Evolutionary conservation across 2,797 vertebrate genomes (phyloP), one percentile per base, ranked within the genome.

Genomic region (Vespertilio murinus): DNA sequence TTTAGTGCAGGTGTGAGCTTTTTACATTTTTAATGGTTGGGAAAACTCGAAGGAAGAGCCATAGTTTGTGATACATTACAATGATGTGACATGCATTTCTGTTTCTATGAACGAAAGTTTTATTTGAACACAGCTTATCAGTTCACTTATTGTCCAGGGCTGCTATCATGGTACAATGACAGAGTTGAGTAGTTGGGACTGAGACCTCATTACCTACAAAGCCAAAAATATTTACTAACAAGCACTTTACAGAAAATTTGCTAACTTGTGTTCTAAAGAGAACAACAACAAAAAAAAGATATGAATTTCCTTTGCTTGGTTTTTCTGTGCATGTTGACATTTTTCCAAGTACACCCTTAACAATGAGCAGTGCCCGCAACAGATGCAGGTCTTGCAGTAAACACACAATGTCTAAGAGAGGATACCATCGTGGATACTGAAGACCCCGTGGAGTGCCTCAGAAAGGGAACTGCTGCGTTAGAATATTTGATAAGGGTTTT

Each of bases 61-160:
- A 20, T 74, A 85, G 73, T 91, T 91, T 85, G 73, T 80, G 52
- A 69, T 54, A 71, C 2, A 67, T 71, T 52, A 77, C 65, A 88
- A 59, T 47, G 28, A 42, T 38, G 67, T 45, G 6, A 90, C 88
- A 95, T 93, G 74, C 35, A 93, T 92, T 49, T 45, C 38, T 81
- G 38, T 75, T 49, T 74, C 49, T 18, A 56, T 6, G 35, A 78
- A 91, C 83, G 35, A 47, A 89, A n/a, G 38, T 82, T 79, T 89
- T 28, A 89, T 81, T 94, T 67, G 82, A 74, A 61, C 18, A 11
- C 3, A 45, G n/a, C 7, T 73, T 61, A 59, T 69, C 54, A 61
- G 28, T 69, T 95, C 71, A 40, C 20, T n/a, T 52, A 82, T 23
- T 64, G 20, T 64, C 61, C 80, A 2, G 65, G 74, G 64, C 25